These are phyloP conservation scores for Zosterops lateralis DNA, from an alignment of 2,113 vertebrate species.

Conservation along the genomic window DNA sequence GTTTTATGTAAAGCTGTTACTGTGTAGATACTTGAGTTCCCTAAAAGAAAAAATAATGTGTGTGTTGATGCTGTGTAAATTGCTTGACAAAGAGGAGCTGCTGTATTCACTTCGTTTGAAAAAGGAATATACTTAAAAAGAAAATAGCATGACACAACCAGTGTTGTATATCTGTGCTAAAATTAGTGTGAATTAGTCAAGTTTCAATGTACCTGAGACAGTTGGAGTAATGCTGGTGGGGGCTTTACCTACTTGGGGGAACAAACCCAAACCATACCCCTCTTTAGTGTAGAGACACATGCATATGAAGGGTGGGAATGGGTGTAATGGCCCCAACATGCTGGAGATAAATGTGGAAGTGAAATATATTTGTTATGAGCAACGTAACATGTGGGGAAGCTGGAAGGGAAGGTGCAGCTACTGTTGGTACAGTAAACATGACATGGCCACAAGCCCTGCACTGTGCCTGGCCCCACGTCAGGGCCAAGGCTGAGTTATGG, in stretches of 20 bases:
- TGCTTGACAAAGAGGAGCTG: background rate
- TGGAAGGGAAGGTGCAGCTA: background rate
- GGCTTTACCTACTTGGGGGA: background rate
- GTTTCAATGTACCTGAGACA: background rate
- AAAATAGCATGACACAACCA: background rate
- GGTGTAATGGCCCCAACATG: background rate
- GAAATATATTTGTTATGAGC: background rate
- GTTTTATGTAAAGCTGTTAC: slow-evolving; percentile 40
- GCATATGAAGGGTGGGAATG: background rate
- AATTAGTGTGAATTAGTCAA: background rate
- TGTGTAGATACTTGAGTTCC: slow-evolving; percentile 5
- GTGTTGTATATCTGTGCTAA: background rate
- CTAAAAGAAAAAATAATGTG: background rate
- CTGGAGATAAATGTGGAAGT: background rate
- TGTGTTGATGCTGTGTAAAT: background rate
- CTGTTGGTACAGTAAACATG: background rate
- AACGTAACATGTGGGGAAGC: background rate
- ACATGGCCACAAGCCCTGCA: background rate
- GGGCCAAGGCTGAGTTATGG: background rate
- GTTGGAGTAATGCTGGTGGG: background rate
- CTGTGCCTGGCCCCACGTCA: background rate
- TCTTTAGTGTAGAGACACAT: background rate
- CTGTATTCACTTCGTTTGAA: slow-evolving; percentile 19
- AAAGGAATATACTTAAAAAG: slow-evolving; percentile 1
- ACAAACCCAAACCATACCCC: background rate